Base-by-base conservation (phyloP, 1,140 invertebrate genomes). In the Muscidifurax raptorellus region DNA sequence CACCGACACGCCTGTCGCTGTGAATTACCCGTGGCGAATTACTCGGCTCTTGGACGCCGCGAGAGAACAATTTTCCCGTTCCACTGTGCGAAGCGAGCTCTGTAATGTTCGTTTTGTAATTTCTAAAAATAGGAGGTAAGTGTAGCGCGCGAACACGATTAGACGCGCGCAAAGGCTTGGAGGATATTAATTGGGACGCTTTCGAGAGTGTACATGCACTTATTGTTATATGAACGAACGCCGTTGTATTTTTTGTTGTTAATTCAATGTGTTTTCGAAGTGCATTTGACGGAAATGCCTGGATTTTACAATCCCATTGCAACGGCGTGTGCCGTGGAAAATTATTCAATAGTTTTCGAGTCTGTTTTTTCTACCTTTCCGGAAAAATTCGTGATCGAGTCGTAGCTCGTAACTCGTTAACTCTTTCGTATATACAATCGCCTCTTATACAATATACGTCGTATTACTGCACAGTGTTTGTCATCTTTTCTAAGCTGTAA, bases 301-400 rank as follows among this genome's bases (percentile, higher is more conserved):
- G n/a, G 27, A 15, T 77, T 77, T 77, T 77, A 64, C n/a, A 15
- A 13, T 77, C 22, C 47, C 36, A 64, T 77, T 76, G 74, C 52
- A 13, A 52, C 28, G 44, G 12, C 9, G 59, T 28, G 13, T 40
- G 22, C 13, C n/a, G 18, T 25, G 32, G 28, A 40, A 30, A 22
- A 44, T 44, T n/a, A n/a, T 75, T 44, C 36, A 75, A 40, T 1
- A 40, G 9, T 36, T 36, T 1, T 40, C n/a, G n/a, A n/a, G 15
- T 47, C 44, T 47, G 1, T 47, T 47, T 47, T 47, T 47, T 47
- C 44, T 47, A 13, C 9, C 13, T 18, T n/a, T n/a, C n/a, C n/a
- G 44, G 44, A 47, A 47, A 47, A 47, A 18, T 47, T 47, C 44
- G 13, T 13, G 44, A 18, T 12, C 13, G 15, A 47, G 44, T 47